A percentile compares a stretch with the other conserved stretches of the same genome.
Evolutionary conservation across 2,888 invertebrate genomes (phyloP).

Genomic region (Phragmatobia fuliginosa): DNA sequence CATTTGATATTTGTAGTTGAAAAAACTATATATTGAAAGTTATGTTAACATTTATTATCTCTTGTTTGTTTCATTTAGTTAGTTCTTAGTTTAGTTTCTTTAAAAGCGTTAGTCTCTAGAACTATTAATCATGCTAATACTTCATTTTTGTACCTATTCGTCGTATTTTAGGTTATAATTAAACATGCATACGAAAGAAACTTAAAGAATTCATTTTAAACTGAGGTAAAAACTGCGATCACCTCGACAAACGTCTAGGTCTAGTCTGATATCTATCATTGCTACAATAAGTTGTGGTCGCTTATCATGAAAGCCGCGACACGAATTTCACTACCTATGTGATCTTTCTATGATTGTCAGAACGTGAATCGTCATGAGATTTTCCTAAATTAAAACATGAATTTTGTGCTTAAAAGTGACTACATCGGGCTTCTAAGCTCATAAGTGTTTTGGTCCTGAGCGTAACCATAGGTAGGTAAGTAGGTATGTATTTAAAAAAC

Average conservation of each 20-base stretch:
- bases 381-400: background rate
- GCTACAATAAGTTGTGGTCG: background rate
- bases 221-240: background rate
- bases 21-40: background rate
- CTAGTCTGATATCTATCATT: background rate
- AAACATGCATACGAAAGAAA: too few species aligned
- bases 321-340: background rate
- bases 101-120: background rate
- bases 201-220: background rate
- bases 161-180: too few species aligned
- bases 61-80: background rate
- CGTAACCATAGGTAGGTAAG: background rate
- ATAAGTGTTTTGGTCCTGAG: too few species aligned
- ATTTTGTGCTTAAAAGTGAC: background rate
- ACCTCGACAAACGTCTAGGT: background rate
- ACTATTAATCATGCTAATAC: background rate
- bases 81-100: background rate
- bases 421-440: background rate
- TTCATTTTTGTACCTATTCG: background rate
- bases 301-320: background rate
- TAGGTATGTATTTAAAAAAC: background rate
- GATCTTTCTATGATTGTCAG: background rate
- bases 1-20: background rate
- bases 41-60: background rate
- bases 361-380: background rate